Base-by-base conservation (phyloP, 2,888 invertebrate species). In the Phortica okadai region DNA sequence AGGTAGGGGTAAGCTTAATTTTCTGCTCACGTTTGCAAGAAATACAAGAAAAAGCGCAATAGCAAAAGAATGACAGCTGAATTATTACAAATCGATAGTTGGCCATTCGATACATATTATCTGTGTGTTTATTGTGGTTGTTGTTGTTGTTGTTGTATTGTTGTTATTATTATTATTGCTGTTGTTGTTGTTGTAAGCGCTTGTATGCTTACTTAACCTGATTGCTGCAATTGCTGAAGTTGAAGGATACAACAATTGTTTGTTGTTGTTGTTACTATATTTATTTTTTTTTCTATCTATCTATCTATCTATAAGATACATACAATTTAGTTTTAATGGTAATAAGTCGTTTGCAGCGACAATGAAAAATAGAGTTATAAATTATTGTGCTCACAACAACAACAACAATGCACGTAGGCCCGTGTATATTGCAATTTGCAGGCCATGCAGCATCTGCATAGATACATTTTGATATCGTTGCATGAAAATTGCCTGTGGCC, bases 51-150 rank as follows among this genome's bases (percentile, higher is more conserved):
- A 76, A 79, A 83, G 87, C 81, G 79, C 78, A 84, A 81, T 83
- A 83, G 80, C 78, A 76, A 16, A 62, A 76, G 74, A 88, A 90
- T 88, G 90, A 90, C 90, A 90, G 88, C 85, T 88, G 90, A 89
- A 87, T 90, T 89, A 89, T 89, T 90, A 89, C 84, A 87, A 89
- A 90, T 89, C 90, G 87, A 90, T 89, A 83, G 80, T 81, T 79
- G 81, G 79, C 59, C 77, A 76, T 73, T 76, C 77, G 72, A 69
- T 54, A 64, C 64, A 45, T 72, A 41, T 73, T 78, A 69, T 64
- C 33, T 72, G 10, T 21, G 66, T 8, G 25, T 62, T 25, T 56
- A n/a, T 56, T 56, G 59, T 16, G 16, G 50, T 33, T 33, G 41
- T 33, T 64, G 41, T 64, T 64, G 64, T 64, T 64, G 25, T 41